Percentiles rank a stretch among this genome's conserved stretches.
phyloP scores from a whole-genome alignment of 2,797 vertebrate species.

The Hirundo rustica region DNA sequence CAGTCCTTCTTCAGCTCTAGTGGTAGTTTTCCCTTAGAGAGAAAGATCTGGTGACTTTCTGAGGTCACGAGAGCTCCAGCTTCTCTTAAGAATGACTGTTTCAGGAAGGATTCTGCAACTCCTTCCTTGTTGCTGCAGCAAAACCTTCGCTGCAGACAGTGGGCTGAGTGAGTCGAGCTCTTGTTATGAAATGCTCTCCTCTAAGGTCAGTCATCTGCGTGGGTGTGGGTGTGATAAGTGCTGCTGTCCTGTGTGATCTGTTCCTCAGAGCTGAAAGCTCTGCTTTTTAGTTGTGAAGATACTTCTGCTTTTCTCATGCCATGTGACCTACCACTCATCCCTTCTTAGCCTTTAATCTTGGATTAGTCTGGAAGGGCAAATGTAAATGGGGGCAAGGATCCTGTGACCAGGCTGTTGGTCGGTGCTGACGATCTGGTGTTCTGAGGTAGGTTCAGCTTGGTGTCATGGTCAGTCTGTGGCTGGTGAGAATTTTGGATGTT shows the following conservation, averaged over 20 bases:
- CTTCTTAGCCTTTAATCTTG: constrained; percentile 17
- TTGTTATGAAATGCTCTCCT: neutral
- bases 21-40: neutral
- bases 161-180: neutral
- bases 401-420: neutral
- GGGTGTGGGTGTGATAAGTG: neutral
- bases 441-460: neutral
- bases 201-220: neutral
- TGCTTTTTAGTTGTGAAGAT: neutral
- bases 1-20: neutral
- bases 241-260: neutral
- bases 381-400: neutral
- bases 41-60: neutral
- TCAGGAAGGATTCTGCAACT: neutral
- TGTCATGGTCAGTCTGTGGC: neutral
- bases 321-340: neutral
- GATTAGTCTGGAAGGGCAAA: neutral
- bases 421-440: neutral
- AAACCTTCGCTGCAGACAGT: neutral
- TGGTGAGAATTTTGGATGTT: neutral
- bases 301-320: constrained; percentile 39
- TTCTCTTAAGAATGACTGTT: neutral
- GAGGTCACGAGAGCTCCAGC: neutral
- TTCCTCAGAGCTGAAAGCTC: neutral
- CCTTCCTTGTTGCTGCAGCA: neutral